Percentiles rank a stretch among this genome's conserved stretches.
Evolutionary conservation across 1,140 invertebrate genomes (phyloP).

Genomic region (Lordiphosa stackelbergi): DNA sequence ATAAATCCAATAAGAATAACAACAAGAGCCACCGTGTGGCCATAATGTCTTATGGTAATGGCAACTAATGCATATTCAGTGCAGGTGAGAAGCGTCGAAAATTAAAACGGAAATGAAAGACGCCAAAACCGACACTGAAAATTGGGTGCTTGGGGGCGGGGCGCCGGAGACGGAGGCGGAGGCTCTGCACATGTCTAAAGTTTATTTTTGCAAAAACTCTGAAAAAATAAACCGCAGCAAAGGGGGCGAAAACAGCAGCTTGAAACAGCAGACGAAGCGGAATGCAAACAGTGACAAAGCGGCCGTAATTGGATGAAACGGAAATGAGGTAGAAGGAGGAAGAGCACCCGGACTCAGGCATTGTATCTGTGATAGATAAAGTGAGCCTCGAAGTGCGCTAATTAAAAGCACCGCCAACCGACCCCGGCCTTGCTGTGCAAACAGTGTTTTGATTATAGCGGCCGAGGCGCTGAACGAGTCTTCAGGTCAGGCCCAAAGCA

Average conservation of each 20-base stretch:
- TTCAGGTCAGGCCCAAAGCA: not conserved
- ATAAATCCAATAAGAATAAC: too few species aligned
- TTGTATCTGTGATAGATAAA: constrained; percentile 24
- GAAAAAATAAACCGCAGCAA: constrained; percentile 6
- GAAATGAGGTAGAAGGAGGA: constrained; percentile 39
- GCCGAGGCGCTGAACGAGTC: constrained; percentile 2
- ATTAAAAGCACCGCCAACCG: constrained; percentile 43
- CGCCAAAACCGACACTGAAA: constrained; percentile 4
- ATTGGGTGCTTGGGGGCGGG: too few species aligned
- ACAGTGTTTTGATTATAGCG: constrained; percentile 15
- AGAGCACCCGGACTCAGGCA: constrained; percentile 6
- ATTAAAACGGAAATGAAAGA: constrained; percentile 10
- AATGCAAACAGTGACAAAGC: constrained; percentile 48
- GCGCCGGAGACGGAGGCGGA: too few species aligned
- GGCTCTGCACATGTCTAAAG: constrained; percentile 12
- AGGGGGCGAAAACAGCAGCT: constrained; percentile 1
- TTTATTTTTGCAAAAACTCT: constrained; percentile 13
- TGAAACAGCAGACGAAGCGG: constrained; percentile 7
- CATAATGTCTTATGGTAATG: too few species aligned
- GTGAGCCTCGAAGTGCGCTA: constrained; percentile 46
- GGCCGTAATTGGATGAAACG: constrained; percentile 43
- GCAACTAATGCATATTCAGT: too few species aligned
- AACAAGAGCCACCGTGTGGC: too few species aligned
- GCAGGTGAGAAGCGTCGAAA: constrained; percentile 2
- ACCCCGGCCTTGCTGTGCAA: constrained; percentile 3